Conservation (phyloP, 2,113 vertebrate genomes). For the Craseonycteris thonglongyai region DNA sequence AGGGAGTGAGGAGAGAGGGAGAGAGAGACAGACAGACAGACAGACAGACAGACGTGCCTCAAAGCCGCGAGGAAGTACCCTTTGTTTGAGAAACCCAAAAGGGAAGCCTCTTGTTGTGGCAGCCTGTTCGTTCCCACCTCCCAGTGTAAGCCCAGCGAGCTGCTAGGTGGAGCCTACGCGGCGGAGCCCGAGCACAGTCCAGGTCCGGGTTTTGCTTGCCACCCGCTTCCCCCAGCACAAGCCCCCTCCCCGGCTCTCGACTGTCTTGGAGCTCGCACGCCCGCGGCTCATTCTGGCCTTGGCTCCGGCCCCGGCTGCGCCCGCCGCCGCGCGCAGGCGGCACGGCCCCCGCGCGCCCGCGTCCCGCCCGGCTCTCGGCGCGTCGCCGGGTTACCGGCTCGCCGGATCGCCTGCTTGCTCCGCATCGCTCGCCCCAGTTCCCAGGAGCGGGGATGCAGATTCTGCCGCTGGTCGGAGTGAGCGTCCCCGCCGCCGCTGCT, state of each 20-base stretch:
- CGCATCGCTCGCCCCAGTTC: background rate
- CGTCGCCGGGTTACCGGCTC: background rate
- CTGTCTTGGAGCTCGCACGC: background rate
- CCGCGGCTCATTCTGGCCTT: slow-evolving; percentile 26
- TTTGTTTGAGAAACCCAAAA: slow-evolving; percentile 59
- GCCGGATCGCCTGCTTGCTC: background rate
- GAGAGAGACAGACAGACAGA: no score
- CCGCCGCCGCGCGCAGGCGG: background rate
- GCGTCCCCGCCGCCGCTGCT: background rate
- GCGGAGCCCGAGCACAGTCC: slow-evolving; percentile 57
- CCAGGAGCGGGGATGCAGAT: slow-evolving; percentile 57
- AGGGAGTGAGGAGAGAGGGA: background rate
- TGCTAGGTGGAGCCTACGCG: slow-evolving; percentile 79
- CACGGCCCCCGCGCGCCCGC: background rate
- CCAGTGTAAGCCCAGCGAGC: slow-evolving; percentile 52
- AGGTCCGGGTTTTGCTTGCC: slow-evolving; percentile 74
- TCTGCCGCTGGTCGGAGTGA: slow-evolving; percentile 13
- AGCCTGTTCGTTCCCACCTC: slow-evolving; percentile 34
- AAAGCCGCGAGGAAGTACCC: background rate
- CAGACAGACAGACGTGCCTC: background rate
- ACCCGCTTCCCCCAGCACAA: background rate
- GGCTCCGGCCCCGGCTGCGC: slow-evolving; percentile 35
- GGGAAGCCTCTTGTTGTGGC: slow-evolving; percentile 10
- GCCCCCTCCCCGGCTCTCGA: slow-evolving; percentile 53
- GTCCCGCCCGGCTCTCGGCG: background rate